phyloP scores from a whole-genome alignment of 1,140 invertebrate genomes.

The Octopus bimaculoides region DNA sequence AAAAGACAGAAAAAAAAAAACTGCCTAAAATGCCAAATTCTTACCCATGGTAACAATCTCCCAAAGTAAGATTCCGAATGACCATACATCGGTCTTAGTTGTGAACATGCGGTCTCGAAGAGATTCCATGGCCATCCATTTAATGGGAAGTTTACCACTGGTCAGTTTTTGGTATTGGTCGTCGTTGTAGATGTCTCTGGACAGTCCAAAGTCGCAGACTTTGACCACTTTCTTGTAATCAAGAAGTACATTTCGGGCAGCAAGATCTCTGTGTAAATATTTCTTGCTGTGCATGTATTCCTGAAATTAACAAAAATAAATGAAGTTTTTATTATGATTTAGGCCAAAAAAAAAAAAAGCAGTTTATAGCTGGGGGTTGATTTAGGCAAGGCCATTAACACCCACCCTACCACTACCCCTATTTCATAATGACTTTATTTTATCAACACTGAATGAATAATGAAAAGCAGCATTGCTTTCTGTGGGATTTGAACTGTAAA shows the following conservation, averaged over 20 bases:
- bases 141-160: constrained; percentile 44
- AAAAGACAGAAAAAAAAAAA: no score
- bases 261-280: constrained; percentile 39
- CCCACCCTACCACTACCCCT: no score
- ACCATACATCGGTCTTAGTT: constrained; percentile 52
- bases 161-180: constrained; percentile 30
- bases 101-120: constrained; percentile 38
- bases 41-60: constrained; percentile 52
- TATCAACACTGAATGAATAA: no score
- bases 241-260: constrained; percentile 36
- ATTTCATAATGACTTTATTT: no score
- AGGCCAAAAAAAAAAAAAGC: no score
- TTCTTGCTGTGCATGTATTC: constrained; percentile 41
- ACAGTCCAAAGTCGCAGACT: constrained; percentile 39
- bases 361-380: no score
- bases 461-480: no score
- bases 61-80: constrained; percentile 50
- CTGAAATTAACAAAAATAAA: no score
- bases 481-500: no score
- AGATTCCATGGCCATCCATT: constrained; percentile 53
- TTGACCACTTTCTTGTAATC: constrained; percentile 33
- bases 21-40: not conserved
- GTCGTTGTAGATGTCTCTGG: constrained; percentile 35
- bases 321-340: no score
- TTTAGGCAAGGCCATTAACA: no score